Evolutionary conservation across 2,797 vertebrate species (phyloP).

Genomic region (Acanthurus tractus): DNA sequence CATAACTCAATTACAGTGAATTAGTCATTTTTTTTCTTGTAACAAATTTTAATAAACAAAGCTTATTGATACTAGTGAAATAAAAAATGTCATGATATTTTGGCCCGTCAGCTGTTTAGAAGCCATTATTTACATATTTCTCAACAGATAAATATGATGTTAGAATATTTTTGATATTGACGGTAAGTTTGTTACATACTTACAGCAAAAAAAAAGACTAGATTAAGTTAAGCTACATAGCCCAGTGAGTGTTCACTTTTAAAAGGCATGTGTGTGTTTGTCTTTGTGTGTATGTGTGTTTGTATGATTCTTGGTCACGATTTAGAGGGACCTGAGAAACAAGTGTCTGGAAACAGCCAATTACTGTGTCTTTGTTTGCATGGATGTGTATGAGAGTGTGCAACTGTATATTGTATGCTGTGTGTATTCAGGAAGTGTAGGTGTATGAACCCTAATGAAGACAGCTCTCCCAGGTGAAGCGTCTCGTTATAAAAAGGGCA

Average conservation of each 20-base stretch:
- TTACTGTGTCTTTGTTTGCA: conserved; percentile 7
- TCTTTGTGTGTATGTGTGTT: too few relatives aligned
- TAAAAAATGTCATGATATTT: background rate
- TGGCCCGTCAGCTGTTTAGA: background rate
- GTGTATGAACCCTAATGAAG: conserved; percentile 23
- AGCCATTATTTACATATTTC: background rate
- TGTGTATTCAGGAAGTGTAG: background rate
- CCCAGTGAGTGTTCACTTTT: too few relatives aligned
- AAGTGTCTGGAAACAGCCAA: background rate
- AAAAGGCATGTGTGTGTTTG: too few relatives aligned
- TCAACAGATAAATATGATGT: background rate
- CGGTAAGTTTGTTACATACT: background rate
- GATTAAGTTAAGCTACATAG: background rate
- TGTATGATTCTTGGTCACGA: background rate
- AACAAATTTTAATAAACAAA: background rate
- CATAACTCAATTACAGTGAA: background rate
- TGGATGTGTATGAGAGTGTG: background rate
- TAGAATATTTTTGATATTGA: background rate
- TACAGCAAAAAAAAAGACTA: background rate
- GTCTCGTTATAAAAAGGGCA: background rate
- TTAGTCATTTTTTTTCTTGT: background rate
- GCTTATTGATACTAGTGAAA: background rate
- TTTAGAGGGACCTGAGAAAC: background rate
- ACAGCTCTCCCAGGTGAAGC: conserved; percentile 15
- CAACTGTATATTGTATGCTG: background rate